Percentiles rank a stretch among this genome's conserved stretches.
phyloP scores from a whole-genome alignment of 2,797 vertebrate species.

The Chaetophractus vellerosus region DNA sequence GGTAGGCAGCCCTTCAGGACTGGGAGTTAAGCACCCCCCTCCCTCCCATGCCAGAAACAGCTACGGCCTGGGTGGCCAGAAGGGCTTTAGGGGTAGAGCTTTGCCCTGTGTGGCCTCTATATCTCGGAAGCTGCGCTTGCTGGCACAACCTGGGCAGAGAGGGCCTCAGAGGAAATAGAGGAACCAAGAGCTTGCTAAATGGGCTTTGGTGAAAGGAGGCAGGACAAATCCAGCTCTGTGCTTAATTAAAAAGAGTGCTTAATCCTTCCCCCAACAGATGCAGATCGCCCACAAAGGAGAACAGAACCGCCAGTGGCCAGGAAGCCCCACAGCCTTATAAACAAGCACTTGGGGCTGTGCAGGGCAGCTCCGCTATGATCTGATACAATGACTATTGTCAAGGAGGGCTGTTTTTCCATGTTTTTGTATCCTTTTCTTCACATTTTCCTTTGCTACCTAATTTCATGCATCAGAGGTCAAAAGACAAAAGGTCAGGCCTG shows the following conservation, averaged over 20 bases:
- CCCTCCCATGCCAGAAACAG: background rate
- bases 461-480: constrained; percentile 80
- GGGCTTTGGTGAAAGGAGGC: constrained; percentile 71
- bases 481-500: constrained; percentile 84
- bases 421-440: constrained; percentile 86
- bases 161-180: constrained; percentile 63
- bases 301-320: constrained; percentile 64
- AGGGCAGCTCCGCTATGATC: constrained; percentile 54
- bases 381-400: constrained; percentile 73
- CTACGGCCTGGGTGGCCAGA: constrained; percentile 29
- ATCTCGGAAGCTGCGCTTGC: constrained; percentile 14
- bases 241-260: constrained; percentile 60
- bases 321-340: constrained; percentile 58
- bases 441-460: constrained; percentile 86
- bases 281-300: constrained; percentile 61
- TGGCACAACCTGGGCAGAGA: background rate
- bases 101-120: background rate
- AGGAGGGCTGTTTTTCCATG: constrained; percentile 84
- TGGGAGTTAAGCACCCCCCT: accelerated
- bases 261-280: constrained; percentile 60
- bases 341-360: constrained; percentile 24
- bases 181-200: constrained; percentile 32
- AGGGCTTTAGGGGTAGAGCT: background rate
- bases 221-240: constrained; percentile 54
- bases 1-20: background rate